phyloP scores from a whole-genome alignment of 2,797 vertebrate species.

The Australoheros facetus region DNA sequence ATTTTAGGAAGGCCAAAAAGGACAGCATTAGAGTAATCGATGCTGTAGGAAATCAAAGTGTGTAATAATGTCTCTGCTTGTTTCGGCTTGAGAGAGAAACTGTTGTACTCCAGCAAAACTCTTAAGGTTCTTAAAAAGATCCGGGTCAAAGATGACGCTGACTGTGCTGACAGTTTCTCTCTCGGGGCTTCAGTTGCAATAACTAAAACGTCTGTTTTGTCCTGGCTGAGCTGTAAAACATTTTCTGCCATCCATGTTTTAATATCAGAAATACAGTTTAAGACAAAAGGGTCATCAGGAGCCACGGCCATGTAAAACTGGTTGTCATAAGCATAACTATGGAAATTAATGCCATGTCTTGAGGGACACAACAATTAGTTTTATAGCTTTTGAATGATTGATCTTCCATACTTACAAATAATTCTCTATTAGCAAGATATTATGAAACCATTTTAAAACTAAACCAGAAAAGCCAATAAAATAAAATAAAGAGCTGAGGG shows the following conservation, averaged over 20 bases:
- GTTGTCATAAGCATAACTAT: no score
- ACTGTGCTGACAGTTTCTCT: not conserved
- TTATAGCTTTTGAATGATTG: no score
- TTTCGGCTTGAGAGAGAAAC: not conserved
- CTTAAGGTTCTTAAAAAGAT: not conserved
- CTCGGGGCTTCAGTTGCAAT: not conserved
- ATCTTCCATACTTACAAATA: no score
- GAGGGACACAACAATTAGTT: no score
- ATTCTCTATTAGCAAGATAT: no score
- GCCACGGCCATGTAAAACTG: no score
- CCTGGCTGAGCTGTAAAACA: not conserved
- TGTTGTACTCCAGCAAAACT: not conserved
- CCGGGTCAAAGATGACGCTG: not conserved
- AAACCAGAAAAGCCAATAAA: no score
- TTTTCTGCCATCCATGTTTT: not conserved
- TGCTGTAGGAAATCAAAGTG: not conserved
- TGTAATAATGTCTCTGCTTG: not conserved
- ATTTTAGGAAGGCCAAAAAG: no score
- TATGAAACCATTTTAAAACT: no score
- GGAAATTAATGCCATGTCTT: no score
- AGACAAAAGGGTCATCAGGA: no score
- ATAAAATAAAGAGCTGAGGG: no score
- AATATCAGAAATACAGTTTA: not conserved
- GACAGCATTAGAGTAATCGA: not conserved
- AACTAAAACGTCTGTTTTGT: not conserved